Evolutionary conservation across 2,113 vertebrate species (phyloP), one percentile per base, ranked within the genome.

Genomic region (Chaenocephalus aceratus): DNA sequence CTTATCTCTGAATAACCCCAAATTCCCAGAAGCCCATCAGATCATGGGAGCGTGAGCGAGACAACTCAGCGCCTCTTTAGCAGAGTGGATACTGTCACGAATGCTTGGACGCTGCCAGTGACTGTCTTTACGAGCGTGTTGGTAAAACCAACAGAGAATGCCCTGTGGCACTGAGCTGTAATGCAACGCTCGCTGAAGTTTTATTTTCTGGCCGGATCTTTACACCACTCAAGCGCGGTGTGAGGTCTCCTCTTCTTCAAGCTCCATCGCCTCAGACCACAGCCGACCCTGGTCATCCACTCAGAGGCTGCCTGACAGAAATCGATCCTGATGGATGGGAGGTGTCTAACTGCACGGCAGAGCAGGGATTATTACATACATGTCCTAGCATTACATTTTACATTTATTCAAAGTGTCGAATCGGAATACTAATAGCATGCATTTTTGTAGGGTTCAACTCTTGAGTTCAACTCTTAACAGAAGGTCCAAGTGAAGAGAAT

Each of bases 81-180:
- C 61, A 46, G 46, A 64, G 73, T 84, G 63, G 77, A 62, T 23
- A 61, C 66, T 80, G 65, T 75, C 64, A 58, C 61, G 71, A 45
- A 12, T 34, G 59, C 30, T 57, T 30, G 57, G 7, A 13, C 8
- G 59, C 78, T 85, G 79, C 79, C 74, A 65, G 23, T 36, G 57
- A 76, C 80, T 61, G 66, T 82, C 72, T 77, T 75, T 45, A 79
- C 51, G 6, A 78, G 66, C 11, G 59, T 77, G 67, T 74, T 65
- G 52, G 54, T 57, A 45, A 79, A 77, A 61, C 41, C 63, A 58
- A 72, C 60, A 66, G 58, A 86, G 58, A 87, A 77, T 86, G 81
- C 79, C 89, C 83, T 0, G 81, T 79, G 85, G 79, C 89, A 54
- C 59, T 85, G 75, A 75, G 56, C 79, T 74, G 61, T 62, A 56